Evolutionary conservation across 2,113 vertebrate genomes (phyloP), one percentile per base, ranked within the genome.

Genomic region (Dolichallabes microphthalmus): DNA sequence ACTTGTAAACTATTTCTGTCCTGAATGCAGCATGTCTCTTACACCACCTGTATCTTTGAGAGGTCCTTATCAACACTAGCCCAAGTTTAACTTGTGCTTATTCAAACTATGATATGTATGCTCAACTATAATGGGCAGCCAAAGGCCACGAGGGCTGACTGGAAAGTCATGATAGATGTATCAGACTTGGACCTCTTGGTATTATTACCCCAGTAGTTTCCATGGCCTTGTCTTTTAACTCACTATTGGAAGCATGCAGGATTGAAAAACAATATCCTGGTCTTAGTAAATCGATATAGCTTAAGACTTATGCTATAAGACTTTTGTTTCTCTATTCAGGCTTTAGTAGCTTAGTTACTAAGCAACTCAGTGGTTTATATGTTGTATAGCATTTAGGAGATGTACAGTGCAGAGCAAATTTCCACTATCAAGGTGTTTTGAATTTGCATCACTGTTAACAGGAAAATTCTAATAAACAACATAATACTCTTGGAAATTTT

Each of bases 91-190:
- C 83, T 85, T 27, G 39, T 55, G 27, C 84, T 68, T 25, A 69
- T 88, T 85, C n/a, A 80, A 87, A 76, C 83, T 52, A 89, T 89
- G 83, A 63, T 50, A 57, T 57, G 60, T 75, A 87, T 87, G 80
- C 78, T 79, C 60, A 30, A n/a, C 78, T 64, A 57, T 82, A 60
- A 78, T 30, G 12, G 57, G 64, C 55, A 75, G 68, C 35, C 53
- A 17, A 79, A 79, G 76, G 68, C 45, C 52, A 60, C 53, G 57
- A 76, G 27, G 74, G 68, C 61, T 68, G 19, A 6, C 86, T 77
- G 4, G 32, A 87, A 82, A 57, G 58, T 53, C 74, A 81, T 63
- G 78, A 27, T 80, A 82, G 77, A 71, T 84, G n/a, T 76, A 76
- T 35, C 14, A 85, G 25, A 80, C 55, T n/a, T 20, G 35, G 61